Conservation (phyloP, 2,113 vertebrate species). For the Cryptotis parvus region DNA sequence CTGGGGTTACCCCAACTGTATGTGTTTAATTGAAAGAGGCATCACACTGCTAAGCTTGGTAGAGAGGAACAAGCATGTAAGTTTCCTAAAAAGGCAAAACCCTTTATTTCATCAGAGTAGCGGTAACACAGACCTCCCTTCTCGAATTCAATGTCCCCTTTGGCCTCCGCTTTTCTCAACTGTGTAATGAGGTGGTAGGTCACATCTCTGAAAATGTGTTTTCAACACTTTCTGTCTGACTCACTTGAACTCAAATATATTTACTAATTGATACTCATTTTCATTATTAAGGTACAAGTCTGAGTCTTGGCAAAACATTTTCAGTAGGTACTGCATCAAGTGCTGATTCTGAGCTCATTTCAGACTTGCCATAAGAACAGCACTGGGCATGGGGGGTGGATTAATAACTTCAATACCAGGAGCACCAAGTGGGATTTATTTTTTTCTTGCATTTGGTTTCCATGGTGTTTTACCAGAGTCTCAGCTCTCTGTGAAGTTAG, state of each 20-base stretch:
- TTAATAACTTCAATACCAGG: background rate
- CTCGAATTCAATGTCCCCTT: background rate
- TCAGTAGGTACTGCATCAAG: background rate
- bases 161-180: background rate
- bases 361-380: background rate
- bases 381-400: background rate
- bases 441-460: conserved; percentile 8
- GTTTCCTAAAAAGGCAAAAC: conserved; percentile 41
- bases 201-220: background rate
- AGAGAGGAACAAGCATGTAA: background rate
- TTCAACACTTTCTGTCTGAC: conserved; percentile 32
- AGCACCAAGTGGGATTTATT: background rate
- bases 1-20: background rate
- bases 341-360: background rate
- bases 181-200: background rate
- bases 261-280: background rate
- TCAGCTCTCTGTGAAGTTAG: background rate
- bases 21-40: background rate
- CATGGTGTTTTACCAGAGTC: background rate
- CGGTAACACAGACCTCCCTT: background rate
- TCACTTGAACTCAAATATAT: conserved; percentile 14
- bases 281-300: background rate
- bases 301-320: background rate
- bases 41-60: background rate
- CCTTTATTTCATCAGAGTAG: background rate